phyloP scores from a whole-genome alignment of 2,888 invertebrate genomes.

The Phalera bucephala region DNA sequence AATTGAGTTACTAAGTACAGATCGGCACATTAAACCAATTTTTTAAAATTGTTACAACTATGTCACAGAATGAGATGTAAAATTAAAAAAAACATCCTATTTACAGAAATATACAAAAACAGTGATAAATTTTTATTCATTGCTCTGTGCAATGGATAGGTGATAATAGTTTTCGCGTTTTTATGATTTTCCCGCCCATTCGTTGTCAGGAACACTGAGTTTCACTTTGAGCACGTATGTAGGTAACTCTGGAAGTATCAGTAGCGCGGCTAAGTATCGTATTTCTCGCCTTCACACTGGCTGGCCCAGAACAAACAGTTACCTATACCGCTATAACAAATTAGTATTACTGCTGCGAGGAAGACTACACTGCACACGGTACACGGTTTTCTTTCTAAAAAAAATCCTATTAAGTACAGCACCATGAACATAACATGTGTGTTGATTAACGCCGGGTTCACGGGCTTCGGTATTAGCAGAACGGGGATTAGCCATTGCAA shows the following conservation, averaged over 20 bases:
- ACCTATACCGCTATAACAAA: slow-evolving; percentile 98
- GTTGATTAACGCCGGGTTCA: slow-evolving; percentile 97
- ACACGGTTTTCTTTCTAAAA: slow-evolving; percentile 97
- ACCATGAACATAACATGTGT: slow-evolving; percentile 99
- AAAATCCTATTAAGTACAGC: slow-evolving; percentile 97
- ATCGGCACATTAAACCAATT: slow-evolving; percentile 42
- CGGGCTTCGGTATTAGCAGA: slow-evolving; percentile 97
- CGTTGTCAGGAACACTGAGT: slow-evolving; percentile 46
- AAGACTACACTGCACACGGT: slow-evolving; percentile 98
- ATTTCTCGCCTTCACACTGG: slow-evolving; percentile 88
- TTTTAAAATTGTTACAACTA: slow-evolving; percentile 22
- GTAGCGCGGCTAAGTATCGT: slow-evolving; percentile 66
- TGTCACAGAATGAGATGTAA: slow-evolving; percentile 17
- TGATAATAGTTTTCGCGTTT: slow-evolving; percentile 20
- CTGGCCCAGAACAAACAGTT: slow-evolving; percentile 96
- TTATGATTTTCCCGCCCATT: slow-evolving; percentile 29
- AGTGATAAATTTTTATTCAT: slow-evolving; percentile 14
- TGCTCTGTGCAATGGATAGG: slow-evolving; percentile 22
- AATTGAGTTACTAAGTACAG: slow-evolving; percentile 67
- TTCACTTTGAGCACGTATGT: slow-evolving; percentile 62
- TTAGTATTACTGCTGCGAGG: slow-evolving; percentile 94
- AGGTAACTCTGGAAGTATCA: slow-evolving; percentile 46
- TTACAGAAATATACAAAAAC: slow-evolving; percentile 63
- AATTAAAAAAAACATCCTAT: slow-evolving; percentile 48
- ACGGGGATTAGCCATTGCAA: slow-evolving; percentile 99